A percentile compares a stretch with the other conserved stretches of the same genome.
phyloP scores from a whole-genome alignment of 2,797 vertebrate species.

The Pseudochirops cupreus region DNA sequence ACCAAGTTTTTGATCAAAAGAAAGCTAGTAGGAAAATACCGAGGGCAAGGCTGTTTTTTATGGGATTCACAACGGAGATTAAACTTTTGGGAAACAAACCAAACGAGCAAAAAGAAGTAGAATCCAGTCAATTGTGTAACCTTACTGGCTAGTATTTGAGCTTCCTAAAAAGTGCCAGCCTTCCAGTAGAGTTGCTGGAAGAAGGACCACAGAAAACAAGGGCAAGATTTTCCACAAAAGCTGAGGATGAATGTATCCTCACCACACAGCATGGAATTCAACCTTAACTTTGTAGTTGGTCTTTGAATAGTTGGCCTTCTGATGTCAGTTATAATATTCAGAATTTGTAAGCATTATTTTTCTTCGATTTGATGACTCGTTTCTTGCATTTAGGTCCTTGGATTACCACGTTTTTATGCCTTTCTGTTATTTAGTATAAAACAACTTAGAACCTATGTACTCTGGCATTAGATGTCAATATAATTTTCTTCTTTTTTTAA shows the following conservation, averaged over 20 bases:
- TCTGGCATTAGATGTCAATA: slow-evolving; percentile 53
- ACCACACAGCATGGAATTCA: background rate
- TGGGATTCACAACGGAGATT: slow-evolving; percentile 78
- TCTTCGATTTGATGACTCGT: slow-evolving; percentile 51
- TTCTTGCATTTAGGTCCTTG: slow-evolving; percentile 63
- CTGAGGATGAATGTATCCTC: slow-evolving; percentile 36
- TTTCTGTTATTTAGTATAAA: slow-evolving; percentile 54
- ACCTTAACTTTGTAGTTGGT: slow-evolving; percentile 10
- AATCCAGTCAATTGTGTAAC: slow-evolving; percentile 48
- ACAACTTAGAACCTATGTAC: slow-evolving; percentile 63
- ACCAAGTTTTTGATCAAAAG: slow-evolving; percentile 90
- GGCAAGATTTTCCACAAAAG: slow-evolving; percentile 31
- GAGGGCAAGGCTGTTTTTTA: slow-evolving; percentile 80
- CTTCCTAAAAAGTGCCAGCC: slow-evolving; percentile 2
- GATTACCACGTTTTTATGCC: slow-evolving; percentile 66
- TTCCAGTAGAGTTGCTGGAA: slow-evolving; percentile 69
- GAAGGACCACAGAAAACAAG: slow-evolving; percentile 31
- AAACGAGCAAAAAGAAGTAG: slow-evolving; percentile 63
- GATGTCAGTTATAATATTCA: background rate
- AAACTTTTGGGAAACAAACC: slow-evolving; percentile 74
- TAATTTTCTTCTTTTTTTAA: slow-evolving; percentile 66
- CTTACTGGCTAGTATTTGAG: slow-evolving; percentile 62
- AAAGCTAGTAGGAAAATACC: slow-evolving; percentile 85
- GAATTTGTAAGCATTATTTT: slow-evolving; percentile 59
- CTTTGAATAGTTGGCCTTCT: background rate